Conservation (phyloP, 1,140 invertebrate genomes). For the Scylla paramamosain region DNA sequence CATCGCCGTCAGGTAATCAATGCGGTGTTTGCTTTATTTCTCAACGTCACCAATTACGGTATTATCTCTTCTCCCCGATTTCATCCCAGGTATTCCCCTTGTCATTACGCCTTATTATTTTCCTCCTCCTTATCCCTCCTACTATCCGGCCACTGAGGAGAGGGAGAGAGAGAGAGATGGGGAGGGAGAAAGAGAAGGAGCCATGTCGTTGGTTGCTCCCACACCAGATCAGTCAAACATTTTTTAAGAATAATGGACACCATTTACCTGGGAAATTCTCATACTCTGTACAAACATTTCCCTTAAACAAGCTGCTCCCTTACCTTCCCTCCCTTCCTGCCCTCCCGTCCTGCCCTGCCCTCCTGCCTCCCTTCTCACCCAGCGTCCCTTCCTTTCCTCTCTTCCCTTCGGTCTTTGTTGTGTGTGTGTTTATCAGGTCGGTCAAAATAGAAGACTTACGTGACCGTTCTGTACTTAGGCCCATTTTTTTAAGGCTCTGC, state of each 20-base stretch:
- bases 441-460: no score
- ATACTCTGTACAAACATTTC: constrained; percentile 67
- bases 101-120: constrained; percentile 43
- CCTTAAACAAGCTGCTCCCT: constrained; percentile 42
- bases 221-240: constrained; percentile 37
- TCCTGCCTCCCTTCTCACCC: not conserved
- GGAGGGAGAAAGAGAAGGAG: not conserved
- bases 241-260: constrained; percentile 48
- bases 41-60: no score
- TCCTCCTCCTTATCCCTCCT: not conserved
- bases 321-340: not conserved
- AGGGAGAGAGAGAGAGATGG: not conserved
- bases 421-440: no score
- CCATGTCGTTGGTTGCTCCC: not conserved
- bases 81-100: constrained; percentile 4
- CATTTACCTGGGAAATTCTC: constrained; percentile 69
- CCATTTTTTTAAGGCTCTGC: no score
- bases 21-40: no score
- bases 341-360: not conserved
- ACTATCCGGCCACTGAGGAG: not conserved
- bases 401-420: not conserved
- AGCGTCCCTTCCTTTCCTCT: not conserved
- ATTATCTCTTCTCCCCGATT: not conserved
- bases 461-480: no score
- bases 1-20: no score